Evolutionary conservation across 2,113 vertebrate species (phyloP).

Genomic region (Sigmodon hispidus): DNA sequence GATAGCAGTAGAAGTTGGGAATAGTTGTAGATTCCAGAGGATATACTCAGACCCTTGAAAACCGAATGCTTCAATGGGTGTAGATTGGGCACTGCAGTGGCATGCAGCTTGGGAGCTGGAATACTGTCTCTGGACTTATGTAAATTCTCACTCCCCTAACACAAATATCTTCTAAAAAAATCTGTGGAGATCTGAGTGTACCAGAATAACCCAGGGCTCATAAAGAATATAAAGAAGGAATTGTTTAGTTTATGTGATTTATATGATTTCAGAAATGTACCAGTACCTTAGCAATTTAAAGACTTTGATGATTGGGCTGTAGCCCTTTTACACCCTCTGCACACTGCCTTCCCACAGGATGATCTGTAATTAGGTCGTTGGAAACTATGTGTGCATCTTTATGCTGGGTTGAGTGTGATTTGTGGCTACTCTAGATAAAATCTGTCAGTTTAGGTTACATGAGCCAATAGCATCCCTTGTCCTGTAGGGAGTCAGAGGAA

Average conservation of each 20-base stretch:
- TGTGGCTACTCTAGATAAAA: neutral
- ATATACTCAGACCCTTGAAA: neutral
- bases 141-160: neutral
- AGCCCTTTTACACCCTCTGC: neutral
- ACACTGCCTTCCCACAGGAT: neutral
- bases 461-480: neutral
- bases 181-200: neutral
- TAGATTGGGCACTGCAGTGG: neutral
- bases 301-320: neutral
- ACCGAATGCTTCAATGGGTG: neutral
- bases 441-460: neutral
- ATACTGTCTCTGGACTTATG: no score
- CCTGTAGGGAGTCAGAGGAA: neutral
- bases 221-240: neutral
- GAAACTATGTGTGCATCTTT: neutral
- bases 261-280: neutral
- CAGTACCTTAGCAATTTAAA: neutral
- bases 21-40: neutral
- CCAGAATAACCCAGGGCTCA: neutral
- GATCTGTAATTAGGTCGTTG: neutral
- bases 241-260: neutral
- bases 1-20: neutral
- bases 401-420: neutral
- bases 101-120: neutral
- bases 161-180: neutral